These are phyloP conservation scores for Beroe forskalii DNA, from an alignment of 37 sponge, comb jelly and placozoan genomes.

Conservation along the genomic window DNA sequence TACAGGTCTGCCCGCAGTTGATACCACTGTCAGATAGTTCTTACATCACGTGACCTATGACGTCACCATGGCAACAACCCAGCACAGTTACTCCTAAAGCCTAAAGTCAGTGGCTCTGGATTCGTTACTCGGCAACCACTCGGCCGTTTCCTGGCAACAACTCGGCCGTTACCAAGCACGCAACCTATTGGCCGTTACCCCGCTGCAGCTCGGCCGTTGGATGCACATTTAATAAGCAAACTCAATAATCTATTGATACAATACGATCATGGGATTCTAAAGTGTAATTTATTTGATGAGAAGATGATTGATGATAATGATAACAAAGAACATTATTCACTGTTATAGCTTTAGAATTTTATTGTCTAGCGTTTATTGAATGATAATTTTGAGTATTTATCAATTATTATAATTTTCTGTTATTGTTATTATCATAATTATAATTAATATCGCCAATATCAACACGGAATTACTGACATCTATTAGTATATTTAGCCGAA, in stretches of 20 bases:
- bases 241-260: too few relatives aligned
- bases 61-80: constrained; percentile 31
- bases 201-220: too few relatives aligned
- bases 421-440: background rate
- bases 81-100: too few relatives aligned
- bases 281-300: constrained; percentile 54
- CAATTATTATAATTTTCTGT: background rate
- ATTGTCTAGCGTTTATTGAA: constrained; percentile 39
- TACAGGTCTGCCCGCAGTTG: constrained; percentile 26
- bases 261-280: background rate
- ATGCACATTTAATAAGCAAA: too few relatives aligned
- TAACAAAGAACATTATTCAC: background rate
- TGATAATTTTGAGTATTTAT: constrained; percentile 53
- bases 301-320: background rate
- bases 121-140: too few relatives aligned
- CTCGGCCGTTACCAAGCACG: too few relatives aligned
- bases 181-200: too few relatives aligned
- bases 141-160: too few relatives aligned
- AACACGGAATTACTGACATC: too few relatives aligned
- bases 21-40: constrained; percentile 60
- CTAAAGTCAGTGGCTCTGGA: too few relatives aligned
- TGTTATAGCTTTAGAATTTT: constrained; percentile 36
- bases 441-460: too few relatives aligned
- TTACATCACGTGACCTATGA: background rate
- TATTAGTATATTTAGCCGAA: too few relatives aligned